phyloP scores from a whole-genome alignment of 92 coral and sea anemone species.

The Porites evermanni region DNA sequence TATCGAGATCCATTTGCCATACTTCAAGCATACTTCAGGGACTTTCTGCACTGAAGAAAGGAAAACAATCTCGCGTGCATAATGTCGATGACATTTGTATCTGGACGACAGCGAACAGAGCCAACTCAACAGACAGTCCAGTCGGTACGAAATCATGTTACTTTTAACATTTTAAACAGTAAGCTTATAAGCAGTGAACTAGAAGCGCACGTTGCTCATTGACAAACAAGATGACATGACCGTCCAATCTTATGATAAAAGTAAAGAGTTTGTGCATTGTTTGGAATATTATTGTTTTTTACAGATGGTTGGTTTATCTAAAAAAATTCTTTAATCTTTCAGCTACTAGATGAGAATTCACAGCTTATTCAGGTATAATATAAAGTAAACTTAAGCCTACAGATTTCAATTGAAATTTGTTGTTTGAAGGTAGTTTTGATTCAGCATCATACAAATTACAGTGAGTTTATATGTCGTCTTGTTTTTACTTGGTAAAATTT shows the following conservation, averaged over 20 bases:
- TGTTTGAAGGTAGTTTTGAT: not conserved
- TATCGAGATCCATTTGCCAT: too few relatives aligned
- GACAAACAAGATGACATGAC: too few relatives aligned
- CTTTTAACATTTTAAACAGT: not conserved
- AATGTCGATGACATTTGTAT: constrained; percentile 87
- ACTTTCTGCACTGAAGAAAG: too few relatives aligned
- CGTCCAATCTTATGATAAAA: not conserved
- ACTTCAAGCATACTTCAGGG: too few relatives aligned
- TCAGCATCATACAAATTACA: too few relatives aligned
- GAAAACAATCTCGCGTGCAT: not conserved
- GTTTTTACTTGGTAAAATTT: too few relatives aligned
- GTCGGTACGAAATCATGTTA: constrained; percentile 63
- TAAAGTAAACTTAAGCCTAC: too few relatives aligned
- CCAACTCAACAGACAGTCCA: constrained; percentile 88
- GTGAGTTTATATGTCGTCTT: not conserved
- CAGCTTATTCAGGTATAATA: constrained; percentile 91
- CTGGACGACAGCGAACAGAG: constrained; percentile 78
- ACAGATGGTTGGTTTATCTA: too few relatives aligned
- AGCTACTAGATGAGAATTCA: constrained; percentile 98
- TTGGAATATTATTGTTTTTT: not conserved
- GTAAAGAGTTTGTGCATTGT: not conserved
- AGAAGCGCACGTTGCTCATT: not conserved
- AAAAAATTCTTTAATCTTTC: not conserved
- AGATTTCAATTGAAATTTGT: not conserved
- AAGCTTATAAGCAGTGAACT: not conserved